phyloP scores from a whole-genome alignment of 2,888 invertebrate genomes.

The Apotomis turbidana region DNA sequence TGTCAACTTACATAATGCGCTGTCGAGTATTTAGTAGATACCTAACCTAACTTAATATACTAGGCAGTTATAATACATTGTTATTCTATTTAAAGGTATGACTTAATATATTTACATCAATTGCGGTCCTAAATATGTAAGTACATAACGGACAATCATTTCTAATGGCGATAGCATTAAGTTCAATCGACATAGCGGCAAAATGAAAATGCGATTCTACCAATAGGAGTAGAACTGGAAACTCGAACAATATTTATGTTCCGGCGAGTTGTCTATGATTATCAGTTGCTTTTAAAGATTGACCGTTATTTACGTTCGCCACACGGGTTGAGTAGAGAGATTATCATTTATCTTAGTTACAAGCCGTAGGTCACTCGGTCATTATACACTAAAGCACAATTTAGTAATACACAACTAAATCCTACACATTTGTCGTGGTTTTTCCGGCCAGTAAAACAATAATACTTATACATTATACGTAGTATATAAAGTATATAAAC shows the following conservation, averaged over 20 bases:
- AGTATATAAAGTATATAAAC: not conserved
- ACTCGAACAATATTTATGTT: conserved; percentile 1
- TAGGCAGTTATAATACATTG: not conserved
- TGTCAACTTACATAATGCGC: too few species aligned
- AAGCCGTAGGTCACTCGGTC: conserved; percentile 19
- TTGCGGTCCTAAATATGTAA: not conserved
- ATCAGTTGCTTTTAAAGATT: conserved; percentile 28
- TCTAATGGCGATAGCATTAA: too few species aligned
- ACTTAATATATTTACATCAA: conserved; percentile 1
- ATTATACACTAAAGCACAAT: conserved; percentile 9
- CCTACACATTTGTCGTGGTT: not conserved
- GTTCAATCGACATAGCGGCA: too few species aligned
- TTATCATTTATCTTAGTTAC: conserved; percentile 25
- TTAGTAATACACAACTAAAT: conserved; percentile 10
- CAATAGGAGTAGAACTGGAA: not conserved
- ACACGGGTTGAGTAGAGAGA: conserved; percentile 22
- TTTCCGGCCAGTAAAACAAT: too few species aligned
- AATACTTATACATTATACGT: too few species aligned
- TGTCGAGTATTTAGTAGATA: too few species aligned
- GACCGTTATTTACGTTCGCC: conserved; percentile 27
- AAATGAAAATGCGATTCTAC: too few species aligned
- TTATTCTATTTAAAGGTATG: not conserved
- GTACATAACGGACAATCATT: not conserved
- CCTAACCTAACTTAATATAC: not conserved
- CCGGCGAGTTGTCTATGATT: not conserved